Evolutionary conservation across 2,888 invertebrate species (phyloP).

Genomic region (Gastrophysa polygoni): DNA sequence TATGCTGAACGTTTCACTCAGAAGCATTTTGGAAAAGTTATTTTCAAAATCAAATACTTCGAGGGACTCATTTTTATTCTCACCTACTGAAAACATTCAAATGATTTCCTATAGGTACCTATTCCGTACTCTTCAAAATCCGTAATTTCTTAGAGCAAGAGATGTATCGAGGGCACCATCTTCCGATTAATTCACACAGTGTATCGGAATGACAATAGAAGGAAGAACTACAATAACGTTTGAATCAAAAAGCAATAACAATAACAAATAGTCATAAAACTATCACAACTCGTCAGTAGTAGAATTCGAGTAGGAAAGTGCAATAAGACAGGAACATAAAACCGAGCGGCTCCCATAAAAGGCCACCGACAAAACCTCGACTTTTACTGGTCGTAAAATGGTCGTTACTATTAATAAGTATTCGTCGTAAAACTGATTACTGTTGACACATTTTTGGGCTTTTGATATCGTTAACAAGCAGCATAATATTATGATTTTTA

Average conservation of each 20-base stretch:
- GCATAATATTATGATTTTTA: slow-evolving; percentile 44
- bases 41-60: too few species aligned
- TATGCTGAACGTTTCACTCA: too few species aligned
- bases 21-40: too few species aligned
- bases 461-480: not conserved
- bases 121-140: too few species aligned
- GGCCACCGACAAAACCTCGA: slow-evolving; percentile 52
- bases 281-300: slow-evolving; percentile 25
- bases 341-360: slow-evolving; percentile 44
- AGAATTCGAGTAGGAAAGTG: slow-evolving; percentile 24
- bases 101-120: too few species aligned
- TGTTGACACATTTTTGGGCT: slow-evolving; percentile 62
- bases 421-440: slow-evolving; percentile 64
- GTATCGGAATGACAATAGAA: slow-evolving; percentile 11
- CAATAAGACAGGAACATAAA: slow-evolving; percentile 40
- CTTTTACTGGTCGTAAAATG: slow-evolving; percentile 64
- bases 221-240: slow-evolving; percentile 16
- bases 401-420: slow-evolving; percentile 66
- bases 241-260: slow-evolving; percentile 21
- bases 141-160: too few species aligned
- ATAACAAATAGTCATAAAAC: slow-evolving; percentile 26
- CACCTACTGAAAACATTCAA: too few species aligned
- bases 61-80: too few species aligned
- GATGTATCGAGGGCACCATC: too few species aligned
- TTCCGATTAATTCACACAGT: too few species aligned